Evolutionary conservation across 2,797 vertebrate species (phyloP).

Genomic region (Eremophila alpestris): DNA sequence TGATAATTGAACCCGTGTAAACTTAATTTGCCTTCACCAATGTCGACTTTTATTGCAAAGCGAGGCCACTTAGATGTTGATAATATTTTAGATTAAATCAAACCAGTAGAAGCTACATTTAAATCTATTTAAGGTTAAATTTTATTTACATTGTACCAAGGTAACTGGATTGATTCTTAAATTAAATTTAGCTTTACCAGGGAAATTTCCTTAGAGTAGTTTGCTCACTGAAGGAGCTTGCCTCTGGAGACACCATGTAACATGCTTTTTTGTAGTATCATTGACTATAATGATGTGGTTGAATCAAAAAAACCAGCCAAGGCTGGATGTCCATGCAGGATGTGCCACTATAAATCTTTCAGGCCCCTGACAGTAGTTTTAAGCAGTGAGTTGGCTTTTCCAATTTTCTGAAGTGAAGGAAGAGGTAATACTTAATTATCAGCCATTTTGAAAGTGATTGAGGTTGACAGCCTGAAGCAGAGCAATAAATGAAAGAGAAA

Average conservation of each 20-base stretch:
- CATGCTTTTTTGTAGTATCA: background rate
- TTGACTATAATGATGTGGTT: background rate
- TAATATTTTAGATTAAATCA: background rate
- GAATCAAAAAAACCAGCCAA: background rate
- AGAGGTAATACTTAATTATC: background rate
- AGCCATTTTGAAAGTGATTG: background rate
- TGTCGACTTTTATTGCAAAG: background rate
- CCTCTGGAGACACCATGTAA: background rate
- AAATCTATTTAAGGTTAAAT: background rate
- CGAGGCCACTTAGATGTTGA: background rate
- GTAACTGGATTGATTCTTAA: background rate
- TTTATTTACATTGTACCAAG: background rate
- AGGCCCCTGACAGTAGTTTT: background rate
- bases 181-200: background rate
- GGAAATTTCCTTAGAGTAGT: background rate
- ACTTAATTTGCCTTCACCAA: background rate
- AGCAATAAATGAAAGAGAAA: background rate
- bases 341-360: background rate
- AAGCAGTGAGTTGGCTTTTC: background rate
- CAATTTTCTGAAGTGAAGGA: background rate
- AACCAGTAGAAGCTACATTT: background rate
- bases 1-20: conserved; percentile 1
- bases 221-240: background rate
- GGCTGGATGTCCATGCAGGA: background rate
- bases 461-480: background rate